Conservation (phyloP, 2,113 vertebrate genomes). For the Indri indri region DNA sequence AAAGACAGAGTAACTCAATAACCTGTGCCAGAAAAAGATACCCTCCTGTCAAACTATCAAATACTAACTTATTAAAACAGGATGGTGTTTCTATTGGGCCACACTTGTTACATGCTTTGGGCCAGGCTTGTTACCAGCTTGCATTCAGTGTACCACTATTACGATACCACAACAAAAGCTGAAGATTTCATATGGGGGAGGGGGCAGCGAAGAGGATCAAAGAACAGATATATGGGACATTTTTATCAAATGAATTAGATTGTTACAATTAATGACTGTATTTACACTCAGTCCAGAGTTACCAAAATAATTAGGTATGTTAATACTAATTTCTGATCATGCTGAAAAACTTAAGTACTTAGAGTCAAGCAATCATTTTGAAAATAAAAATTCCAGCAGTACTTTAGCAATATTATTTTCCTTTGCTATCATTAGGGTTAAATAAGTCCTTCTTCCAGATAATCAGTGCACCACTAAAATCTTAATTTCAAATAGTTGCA, state of each 20-base stretch:
- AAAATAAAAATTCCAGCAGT: constrained; percentile 24
- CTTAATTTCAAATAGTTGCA: constrained; percentile 24
- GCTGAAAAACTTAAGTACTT: neutral
- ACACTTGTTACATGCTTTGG: neutral
- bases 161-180: neutral
- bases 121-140: neutral
- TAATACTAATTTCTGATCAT: neutral
- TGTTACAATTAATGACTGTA: neutral
- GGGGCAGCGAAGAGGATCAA: neutral
- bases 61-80: neutral
- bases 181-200: neutral
- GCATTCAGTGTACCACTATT: neutral
- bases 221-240: neutral
- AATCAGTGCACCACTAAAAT: constrained; percentile 32
- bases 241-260: neutral
- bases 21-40: neutral
- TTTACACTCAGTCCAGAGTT: neutral
- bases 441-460: neutral
- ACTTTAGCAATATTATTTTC: constrained; percentile 1
- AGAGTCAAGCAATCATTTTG: neutral
- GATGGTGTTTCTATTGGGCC: neutral
- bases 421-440: constrained; percentile 20
- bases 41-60: neutral
- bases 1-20: constrained; percentile 32
- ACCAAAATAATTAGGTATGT: neutral